Conservation (phyloP, 1,140 invertebrate genomes). For the Pollicipes pollicipes region DNA sequence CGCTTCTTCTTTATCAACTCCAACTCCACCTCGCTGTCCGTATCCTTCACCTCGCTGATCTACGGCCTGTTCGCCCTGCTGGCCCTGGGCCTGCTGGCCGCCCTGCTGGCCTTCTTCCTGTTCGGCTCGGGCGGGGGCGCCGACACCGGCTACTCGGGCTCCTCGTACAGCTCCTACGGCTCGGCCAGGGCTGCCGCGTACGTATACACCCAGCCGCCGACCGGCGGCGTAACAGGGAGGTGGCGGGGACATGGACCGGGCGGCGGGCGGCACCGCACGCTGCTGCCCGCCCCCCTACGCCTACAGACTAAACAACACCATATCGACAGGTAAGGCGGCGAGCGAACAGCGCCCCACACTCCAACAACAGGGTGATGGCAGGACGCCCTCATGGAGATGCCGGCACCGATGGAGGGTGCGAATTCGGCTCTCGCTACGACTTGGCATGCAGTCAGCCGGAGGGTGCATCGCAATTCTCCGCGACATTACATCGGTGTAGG, state of each 20-base stretch:
- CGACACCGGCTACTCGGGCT: neutral
- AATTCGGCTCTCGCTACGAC: too few species aligned
- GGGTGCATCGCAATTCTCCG: too few species aligned
- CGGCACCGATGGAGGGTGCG: too few species aligned
- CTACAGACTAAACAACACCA: neutral
- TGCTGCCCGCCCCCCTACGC: neutral
- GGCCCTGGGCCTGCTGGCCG: neutral
- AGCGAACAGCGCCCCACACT: neutral
- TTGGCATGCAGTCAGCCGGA: too few species aligned
- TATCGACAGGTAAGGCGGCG: neutral
- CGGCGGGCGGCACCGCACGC: neutral
- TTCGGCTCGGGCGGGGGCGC: neutral
- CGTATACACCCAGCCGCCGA: neutral
- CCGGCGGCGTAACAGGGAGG: too few species aligned
- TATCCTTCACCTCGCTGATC: neutral
- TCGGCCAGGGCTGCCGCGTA: neutral
- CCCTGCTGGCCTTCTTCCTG: constrained; percentile 1
- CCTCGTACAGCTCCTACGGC: neutral
- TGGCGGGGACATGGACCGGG: neutral
- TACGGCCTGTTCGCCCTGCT: neutral
- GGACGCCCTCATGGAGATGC: too few species aligned
- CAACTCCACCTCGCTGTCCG: neutral
- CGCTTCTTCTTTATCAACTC: neutral
- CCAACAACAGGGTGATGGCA: neutral
- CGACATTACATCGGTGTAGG: too few species aligned